A percentile compares a stretch with the other conserved stretches of the same genome.
Conservation (phyloP, 2,797 vertebrate species). For the Stomatorhinus walkeri region DNA sequence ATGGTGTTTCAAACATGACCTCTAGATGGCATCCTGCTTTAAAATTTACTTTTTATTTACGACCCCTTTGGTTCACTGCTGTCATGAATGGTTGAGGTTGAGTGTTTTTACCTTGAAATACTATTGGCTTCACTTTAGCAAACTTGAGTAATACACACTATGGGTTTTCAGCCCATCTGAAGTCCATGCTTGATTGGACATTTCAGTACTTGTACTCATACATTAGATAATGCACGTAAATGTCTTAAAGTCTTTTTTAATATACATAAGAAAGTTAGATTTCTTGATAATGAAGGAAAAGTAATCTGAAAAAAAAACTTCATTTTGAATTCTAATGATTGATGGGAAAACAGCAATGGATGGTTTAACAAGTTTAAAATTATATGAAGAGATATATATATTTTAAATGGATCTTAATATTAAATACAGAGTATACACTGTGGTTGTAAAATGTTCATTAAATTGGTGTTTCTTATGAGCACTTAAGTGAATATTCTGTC, state of each 20-base stretch:
- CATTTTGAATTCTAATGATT: not conserved
- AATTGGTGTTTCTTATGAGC: not conserved
- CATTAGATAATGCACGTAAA: not conserved
- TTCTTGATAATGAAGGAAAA: conserved; percentile 23
- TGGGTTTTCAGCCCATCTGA: conserved; percentile 27
- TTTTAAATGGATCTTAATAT: not conserved
- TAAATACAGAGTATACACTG: not conserved
- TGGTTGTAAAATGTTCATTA: not conserved
- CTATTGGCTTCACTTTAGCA: conserved; percentile 3
- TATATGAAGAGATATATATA: not conserved
- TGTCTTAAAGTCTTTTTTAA: not conserved
- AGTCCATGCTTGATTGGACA: conserved; percentile 15
- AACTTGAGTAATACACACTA: not conserved
- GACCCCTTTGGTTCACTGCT: not conserved
- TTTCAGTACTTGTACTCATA: conserved; percentile 27
- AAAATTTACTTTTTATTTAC: not conserved
- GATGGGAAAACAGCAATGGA: not conserved
- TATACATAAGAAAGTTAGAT: not conserved
- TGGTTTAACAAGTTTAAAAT: not conserved
- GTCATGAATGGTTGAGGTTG: not conserved
- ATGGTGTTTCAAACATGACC: conserved; percentile 31
- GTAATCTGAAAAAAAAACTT: conserved; percentile 14
- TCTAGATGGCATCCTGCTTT: conserved; percentile 56
- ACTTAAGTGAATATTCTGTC: not conserved
- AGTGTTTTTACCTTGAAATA: not conserved